These are phyloP conservation scores for Subanguina moxae DNA, from an alignment of 1,140 invertebrate species.

Conservation along the genomic window DNA sequence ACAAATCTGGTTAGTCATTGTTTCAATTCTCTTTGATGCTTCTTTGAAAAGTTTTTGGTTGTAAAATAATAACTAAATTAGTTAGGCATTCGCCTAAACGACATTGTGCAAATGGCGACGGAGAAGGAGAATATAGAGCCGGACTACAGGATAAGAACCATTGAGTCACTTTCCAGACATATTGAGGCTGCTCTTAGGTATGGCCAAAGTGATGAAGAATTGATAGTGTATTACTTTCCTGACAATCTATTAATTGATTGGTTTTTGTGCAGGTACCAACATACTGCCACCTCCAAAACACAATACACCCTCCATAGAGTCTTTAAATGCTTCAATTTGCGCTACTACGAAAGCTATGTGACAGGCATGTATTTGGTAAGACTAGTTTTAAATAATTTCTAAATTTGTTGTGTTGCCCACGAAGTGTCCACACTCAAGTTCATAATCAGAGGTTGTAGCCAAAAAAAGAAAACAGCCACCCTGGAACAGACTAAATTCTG, in stretches of 20 bases:
- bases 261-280: constrained; percentile 49
- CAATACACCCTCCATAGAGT: constrained; percentile 59
- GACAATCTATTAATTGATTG: constrained; percentile 2
- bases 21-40: background rate
- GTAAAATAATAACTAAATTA: constrained; percentile 14
- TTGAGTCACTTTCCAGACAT: constrained; percentile 56
- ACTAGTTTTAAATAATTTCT: constrained; percentile 16
- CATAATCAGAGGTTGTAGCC: too few species aligned
- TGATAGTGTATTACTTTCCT: background rate
- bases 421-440: too few species aligned
- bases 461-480: too few species aligned
- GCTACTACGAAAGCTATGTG: constrained; percentile 58
- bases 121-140: constrained; percentile 60
- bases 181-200: constrained; percentile 56
- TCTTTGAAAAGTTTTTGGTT: background rate
- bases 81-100: constrained; percentile 57
- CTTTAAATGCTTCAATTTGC: constrained; percentile 59
- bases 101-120: constrained; percentile 60
- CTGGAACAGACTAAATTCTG: too few species aligned
- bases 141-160: constrained; percentile 57
- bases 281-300: constrained; percentile 58
- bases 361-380: constrained; percentile 57
- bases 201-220: background rate
- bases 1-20: constrained; percentile 53
- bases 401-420: too few species aligned